These are phyloP conservation scores for Bettongia penicillata DNA, from an alignment of 2,113 vertebrate species.

Conservation along the genomic window DNA sequence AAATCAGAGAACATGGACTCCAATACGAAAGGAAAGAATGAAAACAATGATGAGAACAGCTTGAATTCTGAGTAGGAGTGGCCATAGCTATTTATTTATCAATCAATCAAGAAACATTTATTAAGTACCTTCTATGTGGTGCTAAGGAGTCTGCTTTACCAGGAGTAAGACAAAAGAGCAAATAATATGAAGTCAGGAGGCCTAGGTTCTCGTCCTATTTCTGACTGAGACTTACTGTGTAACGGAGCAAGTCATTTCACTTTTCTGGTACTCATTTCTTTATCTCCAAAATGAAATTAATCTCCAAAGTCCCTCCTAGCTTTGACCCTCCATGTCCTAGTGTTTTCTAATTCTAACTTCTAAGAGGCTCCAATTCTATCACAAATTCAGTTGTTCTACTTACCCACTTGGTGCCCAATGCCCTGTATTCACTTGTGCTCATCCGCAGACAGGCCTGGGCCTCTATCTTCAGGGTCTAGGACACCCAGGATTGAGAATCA, in stretches of 20 bases:
- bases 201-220: background rate
- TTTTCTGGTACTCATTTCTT: background rate
- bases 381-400: background rate
- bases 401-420: background rate
- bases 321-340: background rate
- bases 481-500: background rate
- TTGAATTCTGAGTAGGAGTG: background rate
- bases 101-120: background rate
- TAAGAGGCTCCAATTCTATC: background rate
- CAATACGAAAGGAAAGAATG: background rate
- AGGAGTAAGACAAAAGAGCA: background rate
- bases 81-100: background rate
- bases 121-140: background rate
- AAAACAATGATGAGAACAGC: background rate
- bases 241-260: background rate
- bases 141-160: background rate
- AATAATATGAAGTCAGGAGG: background rate
- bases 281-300: background rate
- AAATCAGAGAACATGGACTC: background rate
- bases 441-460: background rate
- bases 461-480: background rate
- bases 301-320: too few relatives aligned
- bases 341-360: background rate
- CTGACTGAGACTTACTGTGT: background rate
- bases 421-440: background rate